Evolutionary conservation across 2,888 invertebrate genomes (phyloP).

Genomic region (Torymus auratus): DNA sequence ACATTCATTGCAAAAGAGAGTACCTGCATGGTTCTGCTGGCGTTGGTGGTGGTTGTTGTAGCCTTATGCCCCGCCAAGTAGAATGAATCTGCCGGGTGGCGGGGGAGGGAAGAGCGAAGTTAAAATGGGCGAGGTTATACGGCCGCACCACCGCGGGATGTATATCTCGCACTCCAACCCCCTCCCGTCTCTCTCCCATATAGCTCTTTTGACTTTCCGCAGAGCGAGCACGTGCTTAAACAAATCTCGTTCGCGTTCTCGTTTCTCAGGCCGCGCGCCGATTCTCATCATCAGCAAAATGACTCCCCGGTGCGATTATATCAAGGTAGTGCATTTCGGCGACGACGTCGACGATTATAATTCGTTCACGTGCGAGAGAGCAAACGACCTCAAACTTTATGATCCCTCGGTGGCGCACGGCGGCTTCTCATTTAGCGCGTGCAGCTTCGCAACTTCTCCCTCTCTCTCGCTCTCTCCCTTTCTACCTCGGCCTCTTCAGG

Average conservation of each 20-base stretch:
- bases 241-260: constrained; percentile 45
- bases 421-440: neutral
- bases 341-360: constrained; percentile 42
- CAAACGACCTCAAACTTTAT: constrained; percentile 25
- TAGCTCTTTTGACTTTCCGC: constrained; percentile 24
- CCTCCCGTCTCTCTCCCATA: too few relatives aligned
- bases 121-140: constrained; percentile 22
- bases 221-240: constrained; percentile 31
- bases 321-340: constrained; percentile 28
- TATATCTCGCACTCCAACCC: neutral
- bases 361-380: constrained; percentile 19
- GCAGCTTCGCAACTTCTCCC: neutral
- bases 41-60: neutral
- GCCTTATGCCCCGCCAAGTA: constrained; percentile 27
- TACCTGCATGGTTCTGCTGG: neutral
- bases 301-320: neutral
- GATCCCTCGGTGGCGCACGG: neutral
- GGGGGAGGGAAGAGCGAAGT: neutral
- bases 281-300: constrained; percentile 49
- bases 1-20: neutral
- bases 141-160: neutral
- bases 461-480: neutral
- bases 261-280: constrained; percentile 31
- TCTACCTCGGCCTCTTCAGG: neutral
- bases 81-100: constrained; percentile 19